phyloP scores from a whole-genome alignment of 2,113 vertebrate species.

The Amazona guildingii region DNA sequence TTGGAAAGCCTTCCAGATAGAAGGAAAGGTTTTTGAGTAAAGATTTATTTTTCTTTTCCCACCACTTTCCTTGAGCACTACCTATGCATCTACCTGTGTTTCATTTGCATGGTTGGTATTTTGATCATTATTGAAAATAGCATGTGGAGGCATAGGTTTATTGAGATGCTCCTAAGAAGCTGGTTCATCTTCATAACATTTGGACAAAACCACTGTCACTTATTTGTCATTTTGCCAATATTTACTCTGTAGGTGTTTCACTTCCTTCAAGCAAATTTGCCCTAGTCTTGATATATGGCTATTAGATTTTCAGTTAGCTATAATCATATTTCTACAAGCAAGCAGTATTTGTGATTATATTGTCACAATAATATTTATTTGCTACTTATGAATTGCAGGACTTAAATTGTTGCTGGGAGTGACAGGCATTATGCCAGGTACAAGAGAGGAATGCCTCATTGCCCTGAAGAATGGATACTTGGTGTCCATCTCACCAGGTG shows the following conservation, averaged over 20 bases:
- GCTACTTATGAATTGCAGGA: slow-evolving; percentile 65
- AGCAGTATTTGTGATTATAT: neutral
- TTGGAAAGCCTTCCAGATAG: neutral
- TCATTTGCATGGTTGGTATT: neutral
- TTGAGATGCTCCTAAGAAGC: neutral
- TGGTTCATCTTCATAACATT: neutral
- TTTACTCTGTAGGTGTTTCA: neutral
- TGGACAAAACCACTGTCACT: accelerated
- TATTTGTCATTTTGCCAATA: neutral
- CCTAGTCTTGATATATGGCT: neutral
- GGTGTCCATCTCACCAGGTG: slow-evolving; percentile 85
- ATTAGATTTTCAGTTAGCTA: neutral
- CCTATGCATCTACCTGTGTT: neutral
- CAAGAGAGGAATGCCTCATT: slow-evolving; percentile 82
- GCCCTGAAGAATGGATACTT: slow-evolving; percentile 82
- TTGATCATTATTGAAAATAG: neutral
- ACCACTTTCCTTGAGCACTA: accelerated
- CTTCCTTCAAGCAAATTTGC: neutral
- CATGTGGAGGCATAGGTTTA: neutral
- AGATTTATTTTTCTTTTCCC: neutral
- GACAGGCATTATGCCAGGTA: slow-evolving; percentile 84
- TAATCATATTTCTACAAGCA: neutral
- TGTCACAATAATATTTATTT: neutral
- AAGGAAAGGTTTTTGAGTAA: neutral
- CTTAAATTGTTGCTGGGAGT: slow-evolving; percentile 84